These are phyloP conservation scores for Leptopilina syphax DNA, from an alignment of 2,888 invertebrate genomes.

Conservation along the genomic window DNA sequence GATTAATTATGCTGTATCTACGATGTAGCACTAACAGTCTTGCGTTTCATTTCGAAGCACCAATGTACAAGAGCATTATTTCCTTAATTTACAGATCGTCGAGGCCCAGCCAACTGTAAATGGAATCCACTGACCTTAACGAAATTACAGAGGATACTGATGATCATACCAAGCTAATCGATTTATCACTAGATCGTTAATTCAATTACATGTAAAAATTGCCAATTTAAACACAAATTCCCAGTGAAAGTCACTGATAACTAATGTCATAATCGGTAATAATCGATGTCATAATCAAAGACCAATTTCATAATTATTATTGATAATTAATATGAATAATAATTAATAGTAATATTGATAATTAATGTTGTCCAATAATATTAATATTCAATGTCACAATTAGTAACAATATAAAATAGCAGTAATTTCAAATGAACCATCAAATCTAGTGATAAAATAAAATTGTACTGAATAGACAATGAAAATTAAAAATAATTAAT, in stretches of 20 bases:
- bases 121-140: conserved; percentile 62
- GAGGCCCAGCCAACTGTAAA: conserved; percentile 60
- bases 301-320: background rate
- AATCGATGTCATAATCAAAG: background rate
- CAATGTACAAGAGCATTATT: conserved; percentile 50
- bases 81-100: conserved; percentile 65
- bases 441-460: background rate
- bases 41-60: conserved; percentile 26
- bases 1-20: conserved; percentile 21
- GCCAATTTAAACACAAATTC: conserved; percentile 12
- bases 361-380: background rate
- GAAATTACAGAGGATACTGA: conserved; percentile 43
- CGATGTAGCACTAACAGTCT: conserved; percentile 30
- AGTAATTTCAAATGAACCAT: background rate
- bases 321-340: background rate
- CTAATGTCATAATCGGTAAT: background rate
- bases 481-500: background rate
- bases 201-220: background rate
- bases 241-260: background rate
- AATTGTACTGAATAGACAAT: background rate
- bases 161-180: conserved; percentile 16
- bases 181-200: conserved; percentile 11
- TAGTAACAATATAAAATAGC: too few relatives aligned
- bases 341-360: background rate
- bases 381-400: too few relatives aligned